Evolutionary conservation across 2,113 vertebrate genomes (phyloP).

Genomic region (Coreoperca whiteheadi): DNA sequence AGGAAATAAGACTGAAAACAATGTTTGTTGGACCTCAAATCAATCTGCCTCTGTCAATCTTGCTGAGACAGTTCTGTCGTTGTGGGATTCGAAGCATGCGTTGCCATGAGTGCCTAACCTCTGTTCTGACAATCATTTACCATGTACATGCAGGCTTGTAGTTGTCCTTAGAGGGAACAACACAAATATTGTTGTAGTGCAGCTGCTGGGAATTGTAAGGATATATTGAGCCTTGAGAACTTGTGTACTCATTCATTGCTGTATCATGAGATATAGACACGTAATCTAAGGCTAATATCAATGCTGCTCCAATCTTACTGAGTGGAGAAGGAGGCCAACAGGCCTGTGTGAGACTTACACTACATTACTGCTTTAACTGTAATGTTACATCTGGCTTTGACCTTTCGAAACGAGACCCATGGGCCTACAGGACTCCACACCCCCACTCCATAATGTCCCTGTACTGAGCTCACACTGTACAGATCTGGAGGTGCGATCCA

Average conservation of each 20-base stretch:
- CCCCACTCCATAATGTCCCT: constrained; percentile 49
- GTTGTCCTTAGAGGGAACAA: constrained; percentile 45
- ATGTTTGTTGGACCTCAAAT: constrained; percentile 61
- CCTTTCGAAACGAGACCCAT: constrained; percentile 69
- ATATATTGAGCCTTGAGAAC: constrained; percentile 32
- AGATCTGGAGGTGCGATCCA: constrained; percentile 38
- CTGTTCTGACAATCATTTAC: constrained; percentile 55
- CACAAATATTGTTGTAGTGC: constrained; percentile 13
- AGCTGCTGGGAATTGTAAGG: constrained; percentile 19
- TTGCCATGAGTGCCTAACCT: constrained; percentile 49
- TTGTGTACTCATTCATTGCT: constrained; percentile 21
- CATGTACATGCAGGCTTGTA: constrained; percentile 34
- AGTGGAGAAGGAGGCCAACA: constrained; percentile 26
- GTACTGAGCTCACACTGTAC: neutral
- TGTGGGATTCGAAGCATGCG: constrained; percentile 38
- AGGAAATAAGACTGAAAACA: constrained; percentile 55
- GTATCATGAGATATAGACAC: constrained; percentile 30
- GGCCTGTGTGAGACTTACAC: constrained; percentile 38
- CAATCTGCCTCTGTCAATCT: constrained; percentile 70
- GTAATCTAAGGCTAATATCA: constrained; percentile 44
- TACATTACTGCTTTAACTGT: constrained; percentile 54
- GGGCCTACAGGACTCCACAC: constrained; percentile 39
- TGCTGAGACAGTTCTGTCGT: constrained; percentile 25
- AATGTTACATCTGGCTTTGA: constrained; percentile 62
- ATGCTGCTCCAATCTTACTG: constrained; percentile 35